Base-by-base conservation (phyloP, 2,113 vertebrate species). In the Gadus macrocephalus region DNA sequence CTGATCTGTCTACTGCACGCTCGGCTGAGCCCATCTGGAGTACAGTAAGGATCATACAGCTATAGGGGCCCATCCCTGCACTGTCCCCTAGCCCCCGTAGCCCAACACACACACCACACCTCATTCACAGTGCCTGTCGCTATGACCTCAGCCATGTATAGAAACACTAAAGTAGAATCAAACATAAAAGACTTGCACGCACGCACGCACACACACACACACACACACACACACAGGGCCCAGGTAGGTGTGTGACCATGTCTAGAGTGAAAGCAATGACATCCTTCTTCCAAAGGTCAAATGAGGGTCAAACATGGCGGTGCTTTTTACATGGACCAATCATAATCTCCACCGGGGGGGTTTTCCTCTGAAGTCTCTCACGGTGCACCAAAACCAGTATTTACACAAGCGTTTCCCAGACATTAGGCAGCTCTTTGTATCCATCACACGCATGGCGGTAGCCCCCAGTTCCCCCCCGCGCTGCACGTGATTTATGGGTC, bases 401-500 rank as follows among this genome's bases (percentile, higher is more conserved):
- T 87, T 75, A 87, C 88, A 80, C 2, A 2, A 72, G 74, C 62
- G 65, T 53, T 65, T 78, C 77, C 56, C 69, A 78, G 73, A 85
- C 72, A 83, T 76, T 67, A 73, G 65, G n/a, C 42, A 14, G 72
- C 69, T 74, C 82, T 89, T 88, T 86, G 80, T 85, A 83, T 80
- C 85, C 79, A 79, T 87, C 83, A 81, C 62, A 64, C 59, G 68
- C 78, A 71, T 61, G 60, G 78, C 68, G 71, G 78, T 67, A 64
- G 84, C 81, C 78, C 31, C 31, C 84, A 76, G 78, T 7, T 35
- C 71, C 78, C 82, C 64, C 56, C 78, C 71, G 71, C 31, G 49
- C 27, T 53, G 63, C 63, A 53, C 67, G 68, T 87, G 87, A 89
- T 91, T 91, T 89, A 90, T 89, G 73, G 80, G 70, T 77, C 78